Evolutionary conservation across 2,888 invertebrate genomes (phyloP).

Genomic region (Drosophila fungiperda): DNA sequence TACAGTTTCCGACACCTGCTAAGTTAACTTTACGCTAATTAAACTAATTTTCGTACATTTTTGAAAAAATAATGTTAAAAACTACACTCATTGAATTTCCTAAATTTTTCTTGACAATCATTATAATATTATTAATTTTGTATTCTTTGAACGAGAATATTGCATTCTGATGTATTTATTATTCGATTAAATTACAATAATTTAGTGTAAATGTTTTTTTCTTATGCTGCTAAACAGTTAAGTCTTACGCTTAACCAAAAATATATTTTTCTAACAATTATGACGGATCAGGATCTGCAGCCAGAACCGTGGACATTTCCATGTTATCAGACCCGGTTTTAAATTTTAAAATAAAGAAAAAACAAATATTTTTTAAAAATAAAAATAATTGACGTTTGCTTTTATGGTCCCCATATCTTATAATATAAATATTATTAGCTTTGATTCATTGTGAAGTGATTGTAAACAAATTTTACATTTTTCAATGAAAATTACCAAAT

Average conservation of each 20-base stretch:
- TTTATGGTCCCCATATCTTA: background rate
- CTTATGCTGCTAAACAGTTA: background rate
- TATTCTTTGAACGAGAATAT: slow-evolving; percentile 64
- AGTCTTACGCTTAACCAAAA: background rate
- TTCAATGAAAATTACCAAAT: background rate
- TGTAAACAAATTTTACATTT: background rate
- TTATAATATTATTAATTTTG: slow-evolving; percentile 57
- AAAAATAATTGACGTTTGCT: background rate
- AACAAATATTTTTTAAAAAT: too few relatives aligned
- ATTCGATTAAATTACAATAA: slow-evolving; percentile 76
- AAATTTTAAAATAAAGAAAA: slow-evolving; percentile 28
- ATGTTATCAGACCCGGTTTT: slow-evolving; percentile 36
- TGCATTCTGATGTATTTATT: slow-evolving; percentile 78
- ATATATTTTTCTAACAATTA: slow-evolving; percentile 39
- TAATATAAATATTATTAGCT: background rate
- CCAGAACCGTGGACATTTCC: slow-evolving; percentile 33
- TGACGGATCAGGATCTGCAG: slow-evolving; percentile 34
- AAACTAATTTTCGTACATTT: slow-evolving; percentile 51
- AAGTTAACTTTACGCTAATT: slow-evolving; percentile 63
- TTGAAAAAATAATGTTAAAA: slow-evolving; percentile 1
- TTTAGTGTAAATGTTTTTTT: slow-evolving; percentile 62
- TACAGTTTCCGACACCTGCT: slow-evolving; percentile 38
- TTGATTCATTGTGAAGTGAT: background rate
- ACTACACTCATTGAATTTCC: slow-evolving; percentile 44
- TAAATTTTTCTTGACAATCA: slow-evolving; percentile 57